A percentile compares a stretch with the other conserved stretches of the same genome.
Conservation (phyloP, 23 tunicate genomes). For the Ciona savignyi region DNA sequence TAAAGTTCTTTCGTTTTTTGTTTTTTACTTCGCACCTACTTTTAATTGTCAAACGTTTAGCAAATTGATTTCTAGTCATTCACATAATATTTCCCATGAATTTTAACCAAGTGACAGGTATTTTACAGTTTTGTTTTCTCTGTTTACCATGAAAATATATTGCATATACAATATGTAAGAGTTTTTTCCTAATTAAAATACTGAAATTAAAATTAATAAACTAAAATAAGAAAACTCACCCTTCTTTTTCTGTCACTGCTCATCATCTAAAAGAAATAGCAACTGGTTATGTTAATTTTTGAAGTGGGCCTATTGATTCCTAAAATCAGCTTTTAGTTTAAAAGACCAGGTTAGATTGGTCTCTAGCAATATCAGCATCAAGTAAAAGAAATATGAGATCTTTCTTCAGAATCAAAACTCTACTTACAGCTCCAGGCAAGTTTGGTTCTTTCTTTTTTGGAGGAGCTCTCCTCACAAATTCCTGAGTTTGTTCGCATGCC, state of each 20-base stretch:
- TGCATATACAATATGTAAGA: background rate
- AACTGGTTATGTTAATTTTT: too few species aligned
- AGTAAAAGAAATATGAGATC: background rate
- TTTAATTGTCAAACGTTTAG: too few species aligned
- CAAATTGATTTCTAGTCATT: too few species aligned
- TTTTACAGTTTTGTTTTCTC: too few species aligned
- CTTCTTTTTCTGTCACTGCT: slow-evolving; percentile 65
- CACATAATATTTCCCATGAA: too few species aligned
- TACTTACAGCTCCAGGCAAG: slow-evolving; percentile 75
- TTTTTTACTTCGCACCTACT: too few species aligned
- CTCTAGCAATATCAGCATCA: background rate
- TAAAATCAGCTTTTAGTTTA: too few species aligned
- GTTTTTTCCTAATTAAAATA: background rate
- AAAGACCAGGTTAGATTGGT: background rate
- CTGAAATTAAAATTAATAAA: background rate
- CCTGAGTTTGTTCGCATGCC: slow-evolving; percentile 76
- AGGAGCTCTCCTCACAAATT: slow-evolving; percentile 45
- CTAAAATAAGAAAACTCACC: slow-evolving; percentile 30
- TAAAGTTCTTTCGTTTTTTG: too few species aligned
- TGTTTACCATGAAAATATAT: too few species aligned
- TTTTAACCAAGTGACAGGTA: too few species aligned
- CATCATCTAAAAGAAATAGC: slow-evolving; percentile 53
- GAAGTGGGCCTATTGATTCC: too few species aligned
- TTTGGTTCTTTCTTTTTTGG: slow-evolving; percentile 53
- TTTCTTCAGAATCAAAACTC: too few species aligned